Conservation (phyloP, 2,113 vertebrate genomes). For the Anseranas semipalmata region DNA sequence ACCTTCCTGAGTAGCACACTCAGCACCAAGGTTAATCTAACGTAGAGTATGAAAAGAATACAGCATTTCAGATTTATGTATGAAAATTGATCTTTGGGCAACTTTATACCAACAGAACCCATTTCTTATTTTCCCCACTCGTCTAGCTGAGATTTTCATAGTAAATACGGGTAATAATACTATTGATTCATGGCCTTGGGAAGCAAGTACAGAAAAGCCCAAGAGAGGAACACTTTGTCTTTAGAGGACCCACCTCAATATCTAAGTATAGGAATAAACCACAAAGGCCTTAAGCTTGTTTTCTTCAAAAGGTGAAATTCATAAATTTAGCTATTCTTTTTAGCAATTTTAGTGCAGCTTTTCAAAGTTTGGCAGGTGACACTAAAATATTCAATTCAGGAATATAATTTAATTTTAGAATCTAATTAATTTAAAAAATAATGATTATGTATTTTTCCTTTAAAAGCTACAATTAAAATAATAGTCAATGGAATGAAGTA, state of each 20-base stretch:
- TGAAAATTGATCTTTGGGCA: slow-evolving; percentile 56
- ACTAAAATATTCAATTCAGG: neutral
- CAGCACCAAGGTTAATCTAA: slow-evolving; percentile 57
- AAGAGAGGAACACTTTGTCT: slow-evolving; percentile 36
- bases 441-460: neutral
- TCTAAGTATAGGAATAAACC: slow-evolving; percentile 7
- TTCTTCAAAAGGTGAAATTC: neutral
- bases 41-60: slow-evolving; percentile 51
- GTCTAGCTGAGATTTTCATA: slow-evolving; percentile 13
- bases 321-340: slow-evolving; percentile 10
- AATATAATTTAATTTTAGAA: slow-evolving; percentile 36
- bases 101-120: slow-evolving; percentile 12
- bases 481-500: neutral
- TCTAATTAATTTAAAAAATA: neutral
- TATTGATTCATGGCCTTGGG: slow-evolving; percentile 5
- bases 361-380: slow-evolving; percentile 7
- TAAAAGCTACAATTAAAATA: neutral
- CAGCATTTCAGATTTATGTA: slow-evolving; percentile 57
- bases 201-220: neutral
- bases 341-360: neutral
- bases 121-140: neutral
- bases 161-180: slow-evolving; percentile 40
- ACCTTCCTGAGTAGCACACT: slow-evolving; percentile 28
- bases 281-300: neutral
- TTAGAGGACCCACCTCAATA: slow-evolving; percentile 50